These are phyloP conservation scores for Eira barbara DNA, from an alignment of 2,113 vertebrate species.

Conservation along the genomic window DNA sequence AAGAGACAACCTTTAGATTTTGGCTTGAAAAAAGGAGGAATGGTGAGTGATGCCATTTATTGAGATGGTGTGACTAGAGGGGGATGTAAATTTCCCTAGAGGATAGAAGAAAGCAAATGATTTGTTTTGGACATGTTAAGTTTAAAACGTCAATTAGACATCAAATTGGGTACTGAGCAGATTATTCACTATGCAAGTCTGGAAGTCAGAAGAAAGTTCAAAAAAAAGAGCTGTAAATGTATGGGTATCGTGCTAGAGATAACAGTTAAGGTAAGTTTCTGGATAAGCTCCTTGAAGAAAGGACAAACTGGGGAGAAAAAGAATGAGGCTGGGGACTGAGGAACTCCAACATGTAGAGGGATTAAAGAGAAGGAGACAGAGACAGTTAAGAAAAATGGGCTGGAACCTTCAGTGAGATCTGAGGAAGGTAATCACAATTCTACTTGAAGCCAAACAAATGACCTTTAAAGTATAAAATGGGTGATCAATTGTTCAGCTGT, in stretches of 20 bases:
- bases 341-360: fast-evolving
- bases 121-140: neutral
- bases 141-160: neutral
- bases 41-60: neutral
- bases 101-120: neutral
- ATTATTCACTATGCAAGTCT: neutral
- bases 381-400: neutral
- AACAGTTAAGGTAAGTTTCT: neutral
- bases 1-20: neutral
- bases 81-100: neutral
- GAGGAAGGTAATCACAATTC: neutral
- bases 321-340: neutral
- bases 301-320: neutral
- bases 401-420: neutral
- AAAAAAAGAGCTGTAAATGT: neutral
- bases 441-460: neutral
- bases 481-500: neutral
- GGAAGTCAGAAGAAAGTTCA: neutral
- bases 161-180: neutral
- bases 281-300: neutral
- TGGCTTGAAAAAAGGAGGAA: neutral
- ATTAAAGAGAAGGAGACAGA: neutral
- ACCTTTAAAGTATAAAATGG: neutral
- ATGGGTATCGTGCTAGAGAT: neutral
- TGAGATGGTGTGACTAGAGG: neutral